These are phyloP conservation scores for Aurelia sp. DNA, from an alignment of 30 jellyfish, hydroid and myxozoan genomes.

Conservation along the genomic window DNA sequence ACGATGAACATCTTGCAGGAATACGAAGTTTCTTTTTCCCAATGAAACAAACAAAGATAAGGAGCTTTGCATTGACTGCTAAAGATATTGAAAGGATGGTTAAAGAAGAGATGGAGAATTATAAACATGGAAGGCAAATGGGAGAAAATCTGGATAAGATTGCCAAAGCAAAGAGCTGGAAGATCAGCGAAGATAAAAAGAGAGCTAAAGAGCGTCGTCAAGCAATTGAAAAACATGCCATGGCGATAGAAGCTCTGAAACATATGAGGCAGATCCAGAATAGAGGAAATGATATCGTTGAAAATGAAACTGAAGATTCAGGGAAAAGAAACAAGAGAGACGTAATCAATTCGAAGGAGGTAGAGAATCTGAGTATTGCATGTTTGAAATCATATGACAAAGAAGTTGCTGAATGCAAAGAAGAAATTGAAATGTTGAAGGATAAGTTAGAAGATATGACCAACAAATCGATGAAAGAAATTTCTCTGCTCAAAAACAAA, in stretches of 20 bases:
- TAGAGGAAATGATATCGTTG: not conserved
- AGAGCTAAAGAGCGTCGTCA: not conserved
- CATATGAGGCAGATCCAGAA: conserved; percentile 13
- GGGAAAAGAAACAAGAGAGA: not conserved
- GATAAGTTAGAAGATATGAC: not conserved
- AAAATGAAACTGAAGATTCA: too few relatives aligned
- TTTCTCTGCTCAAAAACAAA: not conserved
- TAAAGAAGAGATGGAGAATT: conserved; percentile 3
- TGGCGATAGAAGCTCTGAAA: conserved; percentile 15
- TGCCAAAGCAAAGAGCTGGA: not conserved
- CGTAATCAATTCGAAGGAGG: not conserved
- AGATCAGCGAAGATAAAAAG: not conserved
- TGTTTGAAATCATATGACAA: conserved; percentile 4
- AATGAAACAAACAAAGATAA: not conserved
- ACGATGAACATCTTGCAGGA: conserved; percentile 35
- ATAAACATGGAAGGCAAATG: conserved; percentile 20
- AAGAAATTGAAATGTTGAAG: not conserved
- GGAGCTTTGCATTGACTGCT: not conserved
- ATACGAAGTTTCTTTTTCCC: conserved; percentile 34
- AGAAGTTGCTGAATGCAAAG: not conserved
- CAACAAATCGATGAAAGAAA: not conserved
- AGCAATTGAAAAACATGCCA: conserved; percentile 18
- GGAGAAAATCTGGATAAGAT: conserved; percentile 25
- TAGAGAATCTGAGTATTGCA: not conserved
- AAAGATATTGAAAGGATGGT: conserved; percentile 6